Evolutionary conservation across 2,113 vertebrate species (phyloP).

Genomic region (Pristiophorus japonicus): DNA sequence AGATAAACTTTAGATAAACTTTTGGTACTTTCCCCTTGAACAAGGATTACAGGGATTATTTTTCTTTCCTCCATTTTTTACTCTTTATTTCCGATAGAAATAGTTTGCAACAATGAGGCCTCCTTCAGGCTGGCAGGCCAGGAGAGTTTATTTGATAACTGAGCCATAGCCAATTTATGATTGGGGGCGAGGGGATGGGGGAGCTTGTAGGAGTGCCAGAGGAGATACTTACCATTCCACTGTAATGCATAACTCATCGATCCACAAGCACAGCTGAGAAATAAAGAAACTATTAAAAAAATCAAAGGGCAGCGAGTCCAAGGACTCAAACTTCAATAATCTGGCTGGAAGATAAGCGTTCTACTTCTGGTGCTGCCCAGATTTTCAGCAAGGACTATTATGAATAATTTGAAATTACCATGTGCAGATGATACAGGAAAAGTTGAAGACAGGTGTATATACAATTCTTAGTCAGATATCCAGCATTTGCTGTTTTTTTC

Average conservation of each 20-base stretch:
- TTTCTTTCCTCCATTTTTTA: background rate
- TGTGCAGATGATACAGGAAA: background rate
- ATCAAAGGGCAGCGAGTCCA: background rate
- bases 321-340: background rate
- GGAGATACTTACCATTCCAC: background rate
- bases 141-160: background rate
- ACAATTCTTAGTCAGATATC: too few relatives aligned
- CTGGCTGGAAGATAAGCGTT: background rate
- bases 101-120: background rate
- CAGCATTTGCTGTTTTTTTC: background rate
- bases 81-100: background rate
- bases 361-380: background rate
- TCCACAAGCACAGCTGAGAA: background rate
- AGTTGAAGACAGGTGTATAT: background rate
- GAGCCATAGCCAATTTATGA: background rate
- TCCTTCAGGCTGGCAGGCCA: background rate
- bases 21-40: too few relatives aligned
- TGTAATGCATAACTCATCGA: background rate
- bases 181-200: background rate
- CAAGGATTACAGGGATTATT: constrained; percentile 14
- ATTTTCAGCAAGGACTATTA: constrained; percentile 11
- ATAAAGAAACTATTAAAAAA: background rate
- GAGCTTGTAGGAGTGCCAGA: background rate
- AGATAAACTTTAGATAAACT: too few relatives aligned
- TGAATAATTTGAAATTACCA: background rate